phyloP scores from a whole-genome alignment of 2,888 invertebrate species.

The Agrotis puta region DNA sequence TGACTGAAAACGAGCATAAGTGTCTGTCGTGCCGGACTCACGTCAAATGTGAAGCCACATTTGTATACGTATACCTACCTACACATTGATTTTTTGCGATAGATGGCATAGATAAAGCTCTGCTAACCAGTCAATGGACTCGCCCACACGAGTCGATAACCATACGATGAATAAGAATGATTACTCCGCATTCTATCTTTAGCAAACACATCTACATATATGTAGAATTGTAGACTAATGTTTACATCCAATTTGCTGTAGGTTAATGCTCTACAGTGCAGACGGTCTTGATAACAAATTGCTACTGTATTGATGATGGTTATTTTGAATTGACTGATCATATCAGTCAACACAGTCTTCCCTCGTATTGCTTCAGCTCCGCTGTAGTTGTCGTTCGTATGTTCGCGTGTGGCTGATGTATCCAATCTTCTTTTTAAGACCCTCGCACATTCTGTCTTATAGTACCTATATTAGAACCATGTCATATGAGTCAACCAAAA shows the following conservation, averaged over 20 bases:
- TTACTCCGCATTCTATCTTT: conserved; percentile 13
- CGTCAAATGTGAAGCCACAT: background rate
- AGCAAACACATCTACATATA: conserved; percentile 2
- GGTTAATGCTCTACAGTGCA: background rate
- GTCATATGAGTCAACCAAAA: conserved; percentile 14
- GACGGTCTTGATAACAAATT: conserved; percentile 3
- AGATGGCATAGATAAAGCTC: conserved; percentile 4
- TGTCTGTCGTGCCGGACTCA: background rate
- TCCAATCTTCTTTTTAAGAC: too few species aligned
- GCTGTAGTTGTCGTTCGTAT: too few species aligned
- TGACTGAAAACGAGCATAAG: background rate
- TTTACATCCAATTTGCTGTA: background rate
- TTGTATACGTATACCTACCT: background rate
- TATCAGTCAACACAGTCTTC: conserved; percentile 1
- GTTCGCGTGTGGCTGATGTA: too few species aligned
- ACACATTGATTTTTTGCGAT: background rate
- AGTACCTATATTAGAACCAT: conserved; percentile 9
- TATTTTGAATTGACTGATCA: background rate
- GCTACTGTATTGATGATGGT: conserved; percentile 1
- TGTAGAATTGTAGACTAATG: background rate
- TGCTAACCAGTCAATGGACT: conserved; percentile 14
- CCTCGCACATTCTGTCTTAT: background rate
- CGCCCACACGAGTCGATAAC: conserved; percentile 14
- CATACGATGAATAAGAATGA: conserved; percentile 35
- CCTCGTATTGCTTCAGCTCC: background rate